phyloP scores from a whole-genome alignment of 35 echinoderm and acorn worm genomes.

The Lytechinus pictus region DNA sequence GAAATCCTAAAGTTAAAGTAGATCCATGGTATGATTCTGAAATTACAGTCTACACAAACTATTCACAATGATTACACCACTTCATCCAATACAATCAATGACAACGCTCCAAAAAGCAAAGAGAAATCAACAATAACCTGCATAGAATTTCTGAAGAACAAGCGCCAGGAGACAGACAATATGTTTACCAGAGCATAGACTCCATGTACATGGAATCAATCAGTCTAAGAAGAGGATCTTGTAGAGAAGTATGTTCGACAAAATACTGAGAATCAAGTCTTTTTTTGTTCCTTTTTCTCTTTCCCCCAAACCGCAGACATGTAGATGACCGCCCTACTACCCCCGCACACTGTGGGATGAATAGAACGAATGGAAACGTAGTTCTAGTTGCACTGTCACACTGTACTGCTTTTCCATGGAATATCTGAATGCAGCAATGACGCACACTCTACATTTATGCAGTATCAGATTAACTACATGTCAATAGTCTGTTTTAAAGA shows the following conservation, averaged over 20 bases:
- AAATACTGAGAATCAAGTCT: background rate
- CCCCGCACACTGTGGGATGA: background rate
- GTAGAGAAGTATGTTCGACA: background rate
- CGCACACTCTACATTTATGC: background rate
- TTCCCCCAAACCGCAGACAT: background rate
- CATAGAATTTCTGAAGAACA: background rate
- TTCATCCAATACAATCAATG: background rate
- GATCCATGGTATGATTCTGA: background rate
- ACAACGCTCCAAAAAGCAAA: background rate
- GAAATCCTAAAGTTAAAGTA: background rate
- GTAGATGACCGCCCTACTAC: background rate
- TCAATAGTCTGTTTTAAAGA: background rate
- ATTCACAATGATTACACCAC: background rate
- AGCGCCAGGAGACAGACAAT: background rate
- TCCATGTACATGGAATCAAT: background rate
- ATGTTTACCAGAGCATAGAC: background rate
- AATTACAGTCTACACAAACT: background rate
- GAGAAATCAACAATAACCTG: background rate
- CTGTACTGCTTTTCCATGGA: background rate
- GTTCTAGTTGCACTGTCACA: background rate
- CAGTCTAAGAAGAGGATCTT: background rate
- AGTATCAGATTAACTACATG: conserved; percentile 4
- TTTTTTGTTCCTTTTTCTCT: background rate
- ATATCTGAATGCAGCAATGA: conserved; percentile 1
- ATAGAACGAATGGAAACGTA: background rate